Conservation (phyloP, 2,888 invertebrate species). For the Ramazzottius varieornatus region DNA sequence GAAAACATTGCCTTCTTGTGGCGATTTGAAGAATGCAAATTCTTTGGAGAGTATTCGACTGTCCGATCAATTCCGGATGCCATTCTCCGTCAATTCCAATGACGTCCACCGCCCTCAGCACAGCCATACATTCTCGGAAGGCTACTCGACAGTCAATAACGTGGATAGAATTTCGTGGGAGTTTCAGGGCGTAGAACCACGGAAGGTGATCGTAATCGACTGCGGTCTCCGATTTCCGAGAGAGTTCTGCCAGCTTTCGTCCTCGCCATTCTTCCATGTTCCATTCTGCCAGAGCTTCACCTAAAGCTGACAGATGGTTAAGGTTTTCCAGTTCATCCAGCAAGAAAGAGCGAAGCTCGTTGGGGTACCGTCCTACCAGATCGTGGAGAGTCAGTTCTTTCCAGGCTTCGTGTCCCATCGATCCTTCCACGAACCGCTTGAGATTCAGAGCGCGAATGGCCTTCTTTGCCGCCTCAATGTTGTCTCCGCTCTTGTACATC, state of each 20-base stretch:
- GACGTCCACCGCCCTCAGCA: neutral
- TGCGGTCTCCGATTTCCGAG: no score
- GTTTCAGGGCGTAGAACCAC: no score
- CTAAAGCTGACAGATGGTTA: no score
- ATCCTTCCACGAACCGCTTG: neutral
- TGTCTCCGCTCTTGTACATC: no score
- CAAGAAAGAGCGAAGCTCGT: neutral
- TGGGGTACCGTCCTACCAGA: neutral
- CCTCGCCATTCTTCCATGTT: no score
- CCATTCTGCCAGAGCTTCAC: no score
- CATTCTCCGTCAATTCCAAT: neutral
- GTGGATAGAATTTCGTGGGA: neutral
- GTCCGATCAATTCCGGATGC: neutral
- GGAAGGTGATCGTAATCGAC: no score
- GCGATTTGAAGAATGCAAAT: neutral
- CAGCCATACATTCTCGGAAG: neutral
- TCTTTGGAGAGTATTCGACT: neutral
- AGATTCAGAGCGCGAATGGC: neutral
- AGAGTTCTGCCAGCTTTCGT: no score
- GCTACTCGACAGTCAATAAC: neutral
- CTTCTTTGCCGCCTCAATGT: no score
- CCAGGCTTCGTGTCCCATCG: neutral
- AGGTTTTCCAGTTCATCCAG: neutral
- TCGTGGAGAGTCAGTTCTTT: neutral
- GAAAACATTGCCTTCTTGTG: neutral